Conservation (phyloP, 2,888 invertebrate genomes). For the Parnassius apollo region DNA sequence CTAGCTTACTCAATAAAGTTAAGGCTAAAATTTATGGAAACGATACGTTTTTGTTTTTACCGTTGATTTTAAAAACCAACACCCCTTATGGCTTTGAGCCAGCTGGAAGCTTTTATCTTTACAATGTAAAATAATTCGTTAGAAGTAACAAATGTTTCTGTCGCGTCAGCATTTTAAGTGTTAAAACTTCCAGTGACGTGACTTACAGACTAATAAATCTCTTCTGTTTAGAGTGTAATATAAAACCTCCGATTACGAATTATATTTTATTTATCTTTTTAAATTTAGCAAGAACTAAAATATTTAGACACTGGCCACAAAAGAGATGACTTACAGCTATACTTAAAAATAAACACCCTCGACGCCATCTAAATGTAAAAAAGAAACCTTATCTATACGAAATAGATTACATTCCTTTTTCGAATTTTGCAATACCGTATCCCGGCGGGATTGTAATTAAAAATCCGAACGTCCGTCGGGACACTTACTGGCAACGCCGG, state of each 20-base stretch:
- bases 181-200: slow-evolving; percentile 68
- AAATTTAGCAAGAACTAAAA: slow-evolving; percentile 22
- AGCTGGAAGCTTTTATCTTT: slow-evolving; percentile 70
- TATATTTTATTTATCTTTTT: background rate
- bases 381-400: slow-evolving; percentile 40
- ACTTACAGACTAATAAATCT: slow-evolving; percentile 69
- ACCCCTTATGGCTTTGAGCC: slow-evolving; percentile 79
- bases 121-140: slow-evolving; percentile 29
- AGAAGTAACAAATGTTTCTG: slow-evolving; percentile 23
- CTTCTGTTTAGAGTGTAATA: slow-evolving; percentile 48
- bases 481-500: slow-evolving; percentile 94
- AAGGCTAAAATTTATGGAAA: slow-evolving; percentile 69
- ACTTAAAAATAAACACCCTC: slow-evolving; percentile 30
- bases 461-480: slow-evolving; percentile 46
- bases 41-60: slow-evolving; percentile 76
- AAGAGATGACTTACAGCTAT: slow-evolving; percentile 33
- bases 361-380: slow-evolving; percentile 29
- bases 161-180: slow-evolving; percentile 23
- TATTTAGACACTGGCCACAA: slow-evolving; percentile 36
- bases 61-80: slow-evolving; percentile 76
- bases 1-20: slow-evolving; percentile 63
- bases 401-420: slow-evolving; percentile 40
- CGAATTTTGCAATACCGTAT: slow-evolving; percentile 6
- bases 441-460: slow-evolving; percentile 18
- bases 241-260: slow-evolving; percentile 27